Base-by-base conservation (phyloP, 2,797 vertebrate genomes). In the Acanthornis magna region DNA sequence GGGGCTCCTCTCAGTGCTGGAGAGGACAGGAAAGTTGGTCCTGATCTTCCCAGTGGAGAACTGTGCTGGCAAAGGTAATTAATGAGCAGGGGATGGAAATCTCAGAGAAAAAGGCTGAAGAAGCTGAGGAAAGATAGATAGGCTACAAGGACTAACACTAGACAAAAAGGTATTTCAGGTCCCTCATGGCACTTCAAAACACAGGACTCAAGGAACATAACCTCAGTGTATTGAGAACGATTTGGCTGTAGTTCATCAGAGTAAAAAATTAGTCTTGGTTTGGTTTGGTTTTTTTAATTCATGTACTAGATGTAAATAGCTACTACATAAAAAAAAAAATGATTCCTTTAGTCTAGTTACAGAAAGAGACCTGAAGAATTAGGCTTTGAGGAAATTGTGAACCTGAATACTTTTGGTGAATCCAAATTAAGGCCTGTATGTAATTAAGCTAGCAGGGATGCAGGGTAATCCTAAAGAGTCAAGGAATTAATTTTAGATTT, bases 401-500 rank as follows among this genome's bases (percentile, higher is more conserved):
- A 60, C 53, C 53, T 34, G 30, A 78, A 71, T 54, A 34, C n/a
- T 92, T 83, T 4, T 1, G 2, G 13, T 54, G 76, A 68, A 77
- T 57, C 63, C 22, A 78, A 71, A 43, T 75, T 48, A 78, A 85
- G 34, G 81, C 29, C 12, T 76, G 40, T 40, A 4, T 42, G 58
- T 89, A 89, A 81, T 61, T 53, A 84, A 93, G 27, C 23, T 23
- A 63, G 51, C 30, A 42, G 58, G 48, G 32, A 47, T 62, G 29
- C 75, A 84, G 55, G 20, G 11, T 76, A 84, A 76, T 81, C 73
- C 47, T 67, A 4, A 66, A 91, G 43, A 81, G 55, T 65, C 79
- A 85, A 63, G 51, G 8, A 92, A 91, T 84, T 88, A 67, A 73
- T 70, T 91, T 89, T 57, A 84, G 51, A 70, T 83, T 89, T 73